Conservation (phyloP, 2,113 vertebrate genomes). For the Naja naja region DNA sequence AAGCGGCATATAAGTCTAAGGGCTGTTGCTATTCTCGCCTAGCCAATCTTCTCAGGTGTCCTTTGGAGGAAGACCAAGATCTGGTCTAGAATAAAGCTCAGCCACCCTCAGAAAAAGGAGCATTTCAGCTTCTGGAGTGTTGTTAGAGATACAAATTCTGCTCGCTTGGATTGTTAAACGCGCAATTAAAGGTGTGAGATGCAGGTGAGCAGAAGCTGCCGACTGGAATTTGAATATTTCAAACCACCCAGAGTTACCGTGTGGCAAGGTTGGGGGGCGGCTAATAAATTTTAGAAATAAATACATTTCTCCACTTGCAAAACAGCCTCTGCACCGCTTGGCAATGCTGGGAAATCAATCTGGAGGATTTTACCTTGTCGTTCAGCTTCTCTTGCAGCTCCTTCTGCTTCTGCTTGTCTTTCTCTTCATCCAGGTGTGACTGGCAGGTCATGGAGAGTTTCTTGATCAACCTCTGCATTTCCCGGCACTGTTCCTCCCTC, state of each 20-base stretch:
- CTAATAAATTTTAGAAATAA: not conserved
- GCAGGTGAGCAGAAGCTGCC: not conserved
- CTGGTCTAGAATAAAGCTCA: not conserved
- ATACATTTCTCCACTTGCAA: not conserved
- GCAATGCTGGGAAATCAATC: too few relatives aligned
- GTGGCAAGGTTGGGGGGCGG: too few relatives aligned
- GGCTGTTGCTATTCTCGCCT: too few relatives aligned
- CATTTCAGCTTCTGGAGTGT: not conserved
- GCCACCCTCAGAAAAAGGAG: too few relatives aligned
- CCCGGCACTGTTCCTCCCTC: constrained; percentile 86
- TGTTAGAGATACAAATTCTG: not conserved
- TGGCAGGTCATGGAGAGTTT: constrained; percentile 91
- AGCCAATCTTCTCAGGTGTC: not conserved
- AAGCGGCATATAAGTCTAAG: too few relatives aligned
- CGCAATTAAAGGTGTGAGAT: not conserved
- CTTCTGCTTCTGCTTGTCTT: constrained; percentile 83
- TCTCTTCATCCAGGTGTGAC: constrained; percentile 88
- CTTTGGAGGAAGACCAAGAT: not conserved
- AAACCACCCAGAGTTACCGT: too few relatives aligned
- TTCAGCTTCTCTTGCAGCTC: constrained; percentile 88
- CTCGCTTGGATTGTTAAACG: not conserved
- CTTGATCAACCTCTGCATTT: constrained; percentile 92
- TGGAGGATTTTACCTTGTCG: constrained; percentile 78
- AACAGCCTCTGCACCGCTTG: too few relatives aligned
- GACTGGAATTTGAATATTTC: not conserved